These are phyloP conservation scores for Siphlonurus alternatus DNA, from an alignment of 2,888 invertebrate species.

Conservation along the genomic window DNA sequence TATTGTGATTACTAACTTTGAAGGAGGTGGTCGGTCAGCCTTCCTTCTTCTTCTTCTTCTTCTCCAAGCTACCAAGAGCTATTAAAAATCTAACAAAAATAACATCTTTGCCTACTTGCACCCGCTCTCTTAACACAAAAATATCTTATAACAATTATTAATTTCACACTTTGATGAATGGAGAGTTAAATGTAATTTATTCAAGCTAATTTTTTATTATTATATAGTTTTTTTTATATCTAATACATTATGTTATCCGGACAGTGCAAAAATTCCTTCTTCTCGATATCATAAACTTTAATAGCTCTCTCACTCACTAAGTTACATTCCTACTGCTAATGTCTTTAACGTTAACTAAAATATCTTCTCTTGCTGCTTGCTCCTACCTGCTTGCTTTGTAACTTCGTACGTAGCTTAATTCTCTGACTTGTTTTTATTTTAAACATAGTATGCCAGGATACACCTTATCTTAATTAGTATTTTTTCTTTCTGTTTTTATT, in stretches of 20 bases:
- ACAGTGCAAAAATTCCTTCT: not conserved
- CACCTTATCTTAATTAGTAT: not conserved
- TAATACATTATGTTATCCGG: not conserved
- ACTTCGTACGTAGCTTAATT: not conserved
- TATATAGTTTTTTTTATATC: not conserved
- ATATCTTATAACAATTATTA: not conserved
- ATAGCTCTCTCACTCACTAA: not conserved
- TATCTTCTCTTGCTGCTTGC: not conserved
- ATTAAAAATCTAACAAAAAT: not conserved
- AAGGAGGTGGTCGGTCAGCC: not conserved
- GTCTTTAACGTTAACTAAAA: no score
- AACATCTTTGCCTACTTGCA: not conserved
- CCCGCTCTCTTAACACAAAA: not conserved
- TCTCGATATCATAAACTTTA: not conserved
- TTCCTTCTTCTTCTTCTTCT: not conserved
- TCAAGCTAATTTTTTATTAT: no score
- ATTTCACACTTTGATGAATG: not conserved
- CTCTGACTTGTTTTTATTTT: not conserved
- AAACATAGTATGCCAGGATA: not conserved
- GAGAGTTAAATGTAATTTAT: not conserved
- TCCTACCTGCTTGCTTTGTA: not conserved
- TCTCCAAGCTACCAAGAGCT: not conserved
- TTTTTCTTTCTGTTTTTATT: not conserved
- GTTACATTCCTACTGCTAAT: not conserved
- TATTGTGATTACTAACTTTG: not conserved